Percentiles rank a stretch among this genome's conserved stretches.
phyloP scores from a whole-genome alignment of 92 coral and sea anemone species.

The Bergia sp. region DNA sequence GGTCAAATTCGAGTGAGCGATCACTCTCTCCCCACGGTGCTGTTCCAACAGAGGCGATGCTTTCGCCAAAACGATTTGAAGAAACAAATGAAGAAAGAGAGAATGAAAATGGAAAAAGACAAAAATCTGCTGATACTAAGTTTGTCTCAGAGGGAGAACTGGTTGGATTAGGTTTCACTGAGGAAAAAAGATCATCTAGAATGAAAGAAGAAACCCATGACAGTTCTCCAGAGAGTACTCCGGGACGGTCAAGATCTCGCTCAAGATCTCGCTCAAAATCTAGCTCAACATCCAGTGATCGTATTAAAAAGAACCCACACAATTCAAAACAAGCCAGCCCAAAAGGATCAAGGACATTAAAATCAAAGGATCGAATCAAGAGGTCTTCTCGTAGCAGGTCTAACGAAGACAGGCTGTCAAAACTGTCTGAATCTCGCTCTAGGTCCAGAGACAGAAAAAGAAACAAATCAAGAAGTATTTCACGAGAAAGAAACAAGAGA shows the following conservation, averaged over 20 bases:
- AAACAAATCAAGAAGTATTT: conserved; percentile 46
- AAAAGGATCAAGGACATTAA: background rate
- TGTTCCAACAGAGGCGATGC: background rate
- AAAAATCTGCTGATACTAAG: background rate
- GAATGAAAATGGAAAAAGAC: background rate
- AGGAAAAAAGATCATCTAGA: background rate
- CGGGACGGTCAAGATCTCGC: conserved; percentile 27
- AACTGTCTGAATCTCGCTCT: background rate
- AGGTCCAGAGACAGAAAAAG: conserved; percentile 32
- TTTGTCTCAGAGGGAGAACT: background rate
- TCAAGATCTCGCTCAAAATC: conserved; percentile 55
- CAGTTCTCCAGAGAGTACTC: background rate
- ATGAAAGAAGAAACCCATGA: background rate
- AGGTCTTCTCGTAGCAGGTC: conserved; percentile 21
- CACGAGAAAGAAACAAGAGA: conserved; percentile 36
- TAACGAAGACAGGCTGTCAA: background rate
- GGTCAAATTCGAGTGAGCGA: conserved; percentile 62
- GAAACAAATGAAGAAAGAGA: background rate
- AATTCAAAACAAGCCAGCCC: background rate
- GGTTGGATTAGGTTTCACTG: background rate
- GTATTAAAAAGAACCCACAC: conserved; percentile 4
- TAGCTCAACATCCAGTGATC: conserved; percentile 37
- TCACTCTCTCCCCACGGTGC: conserved; percentile 39
- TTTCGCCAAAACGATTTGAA: background rate
- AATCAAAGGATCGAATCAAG: conserved; percentile 2